Percentiles rank a stretch among this genome's conserved stretches.
Evolutionary conservation across 2,113 vertebrate genomes (phyloP).

Genomic region (Prietella phreatophila): DNA sequence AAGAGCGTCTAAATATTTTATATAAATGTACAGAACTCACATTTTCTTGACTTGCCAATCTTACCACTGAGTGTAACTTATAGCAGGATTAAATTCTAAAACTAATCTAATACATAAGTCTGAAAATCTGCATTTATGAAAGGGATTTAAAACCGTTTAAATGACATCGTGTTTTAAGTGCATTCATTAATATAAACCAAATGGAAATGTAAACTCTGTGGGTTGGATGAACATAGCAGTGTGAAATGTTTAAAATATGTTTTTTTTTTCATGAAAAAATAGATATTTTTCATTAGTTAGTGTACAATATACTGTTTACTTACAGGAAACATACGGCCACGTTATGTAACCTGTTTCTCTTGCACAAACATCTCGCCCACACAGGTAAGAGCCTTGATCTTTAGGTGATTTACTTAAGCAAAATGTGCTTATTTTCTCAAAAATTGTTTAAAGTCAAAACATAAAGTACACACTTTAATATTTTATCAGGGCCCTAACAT

Average conservation of each 20-base stretch:
- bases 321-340: not conserved
- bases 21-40: not conserved
- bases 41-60: not conserved
- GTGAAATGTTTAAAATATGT: too few species aligned
- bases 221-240: not conserved
- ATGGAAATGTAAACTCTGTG: not conserved
- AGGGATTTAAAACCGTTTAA: not conserved
- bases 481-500: not conserved
- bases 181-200: not conserved
- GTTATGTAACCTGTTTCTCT: slow-evolving; percentile 1
- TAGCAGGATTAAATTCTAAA: not conserved
- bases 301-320: not conserved
- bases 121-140: not conserved
- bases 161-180: not conserved
- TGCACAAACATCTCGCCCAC: slow-evolving; percentile 20
- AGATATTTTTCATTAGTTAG: not conserved
- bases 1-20: not conserved
- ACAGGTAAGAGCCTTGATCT: slow-evolving; percentile 2
- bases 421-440: not conserved
- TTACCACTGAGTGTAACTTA: not conserved
- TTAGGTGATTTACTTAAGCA: not conserved
- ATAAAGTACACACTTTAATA: not conserved
- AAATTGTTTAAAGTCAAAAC: not conserved
- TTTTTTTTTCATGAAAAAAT: too few species aligned
- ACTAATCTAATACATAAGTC: not conserved